Percentiles rank a stretch among this genome's conserved stretches.
These are phyloP conservation scores for Oreochromis tanganicae DNA, from an alignment of 2,113 vertebrate species.

Conservation along the genomic window DNA sequence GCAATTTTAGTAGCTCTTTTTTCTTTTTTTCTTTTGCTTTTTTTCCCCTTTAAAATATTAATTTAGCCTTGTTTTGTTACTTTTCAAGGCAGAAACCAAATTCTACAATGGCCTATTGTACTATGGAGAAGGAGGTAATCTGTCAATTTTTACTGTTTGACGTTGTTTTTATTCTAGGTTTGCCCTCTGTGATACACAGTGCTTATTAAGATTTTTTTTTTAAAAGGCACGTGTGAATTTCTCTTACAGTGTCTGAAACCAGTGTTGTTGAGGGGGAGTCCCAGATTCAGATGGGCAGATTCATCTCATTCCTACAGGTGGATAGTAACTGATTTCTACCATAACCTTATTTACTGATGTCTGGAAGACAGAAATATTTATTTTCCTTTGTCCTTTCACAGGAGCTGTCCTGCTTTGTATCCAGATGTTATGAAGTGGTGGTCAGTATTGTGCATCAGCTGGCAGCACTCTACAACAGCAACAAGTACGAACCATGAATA, in stretches of 20 bases:
- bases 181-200: background rate
- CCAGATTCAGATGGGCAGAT: slow-evolving; percentile 97
- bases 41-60: background rate
- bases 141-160: background rate
- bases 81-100: slow-evolving; percentile 89
- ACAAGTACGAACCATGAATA: slow-evolving; percentile 79
- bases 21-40: background rate
- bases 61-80: background rate
- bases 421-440: slow-evolving; percentile 93
- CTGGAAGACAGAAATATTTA: background rate
- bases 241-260: slow-evolving; percentile 81
- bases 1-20: background rate
- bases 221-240: background rate
- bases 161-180: background rate
- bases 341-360: background rate
- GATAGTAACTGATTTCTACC: background rate
- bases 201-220: fast-evolving
- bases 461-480: slow-evolving; percentile 92
- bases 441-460: slow-evolving; percentile 92
- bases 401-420: slow-evolving; percentile 97
- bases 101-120: slow-evolving; percentile 97
- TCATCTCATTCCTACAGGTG: slow-evolving; percentile 97
- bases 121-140: slow-evolving; percentile 95
- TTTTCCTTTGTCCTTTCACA: slow-evolving; percentile 32
- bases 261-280: slow-evolving; percentile 91